Evolutionary conservation across 1,140 invertebrate species (phyloP), one percentile per base, ranked within the genome.

Genomic region (Eriosoma lanigerum): DNA sequence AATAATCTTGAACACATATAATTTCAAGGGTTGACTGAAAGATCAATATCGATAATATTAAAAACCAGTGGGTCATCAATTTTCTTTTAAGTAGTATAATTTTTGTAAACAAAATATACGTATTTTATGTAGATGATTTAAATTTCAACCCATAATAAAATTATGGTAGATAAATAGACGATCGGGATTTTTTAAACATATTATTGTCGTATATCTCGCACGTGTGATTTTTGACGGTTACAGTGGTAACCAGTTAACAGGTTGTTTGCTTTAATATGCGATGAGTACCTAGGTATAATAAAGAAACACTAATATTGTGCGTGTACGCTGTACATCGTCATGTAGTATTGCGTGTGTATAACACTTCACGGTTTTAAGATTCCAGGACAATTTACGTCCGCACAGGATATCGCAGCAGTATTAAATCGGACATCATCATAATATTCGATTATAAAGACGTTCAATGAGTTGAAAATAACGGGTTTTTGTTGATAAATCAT

Each of bases 361-460:
- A 68, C n/a, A 46, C 64, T 68, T 68, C 38, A 68, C 64, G 64
- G 64, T 68, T 68, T 68, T 46, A 24, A 46, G 6, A 68, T 38
- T 68, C 21, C 19, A 48, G 24, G 38, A 46, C 44, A 68, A 68
- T 68, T 68, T 68, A 48, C 38, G 66, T 48, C 13, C 6, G 13
- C 21, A n/a, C 13, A 68, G 66, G 21, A 38, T 48, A 48, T 48
- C 44, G 15, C 12, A 68, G 38, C 32, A 8, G n/a, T 68, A 21
- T 46, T 68, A 68, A 68, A 48, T 68, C 48, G 38, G 44, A 68
- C 66, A 24, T 68, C 64, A 68, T 68, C 46, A 68, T 60, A 60
- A 26, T 29, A 62, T 68, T 17, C 66, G 21, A 48, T n/a, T 68
- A 48, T 48, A 68, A 68, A 68, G 44, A 68, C 66, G 38, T 68